Evolutionary conservation across 2,113 vertebrate species (phyloP), one percentile per base, ranked within the genome.

Genomic region (Hypomesus transpacificus): DNA sequence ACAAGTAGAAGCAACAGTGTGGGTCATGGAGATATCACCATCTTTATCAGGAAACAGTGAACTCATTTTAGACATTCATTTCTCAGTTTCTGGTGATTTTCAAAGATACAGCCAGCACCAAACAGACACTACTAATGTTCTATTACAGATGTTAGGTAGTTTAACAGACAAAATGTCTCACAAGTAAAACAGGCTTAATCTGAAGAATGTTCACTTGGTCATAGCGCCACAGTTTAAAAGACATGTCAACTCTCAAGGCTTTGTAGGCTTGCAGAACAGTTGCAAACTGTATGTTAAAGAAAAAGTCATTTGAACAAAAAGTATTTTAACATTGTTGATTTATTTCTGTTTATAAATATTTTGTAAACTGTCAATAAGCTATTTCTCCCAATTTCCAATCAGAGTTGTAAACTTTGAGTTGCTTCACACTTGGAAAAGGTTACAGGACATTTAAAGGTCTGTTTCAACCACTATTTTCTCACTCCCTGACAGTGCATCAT

Each of bases 1-100:
- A 86, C 84, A 80, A 79, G 67, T 71, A 79, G 51, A 82, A 71
- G 71, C 80, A 53, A 70, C 7, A 53, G 46, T 75, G 77, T 89
- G 87, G 88, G 85, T 89, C 87, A 89, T 24, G 69, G 31, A 83
- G 77, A 84, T 80, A 81, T 88, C 71, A 86, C 80, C 70, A 83
- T 22, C 28, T 21, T 66, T 71, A 87, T 83, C 79, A 78, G 81
- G 66, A 67, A 80, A 73, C 11, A 39, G 66, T 83, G 80, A 77
- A 84, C 70, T 83, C 66, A 77, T 51, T 26, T 61, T 50, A 70
- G 63, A 39, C 66, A 75, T 78, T 79, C 69, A 52, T 22, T 62
- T 52, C 16, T 34, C 31, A 4, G 4, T 34, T 34, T 34, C 31
- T 34, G 31, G 31, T 34, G 4, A 34, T 34, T 34, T 34, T 34